Evolutionary conservation across 2,797 vertebrate genomes (phyloP), one percentile per base, ranked within the genome.

Genomic region (Sternotherus odoratus): DNA sequence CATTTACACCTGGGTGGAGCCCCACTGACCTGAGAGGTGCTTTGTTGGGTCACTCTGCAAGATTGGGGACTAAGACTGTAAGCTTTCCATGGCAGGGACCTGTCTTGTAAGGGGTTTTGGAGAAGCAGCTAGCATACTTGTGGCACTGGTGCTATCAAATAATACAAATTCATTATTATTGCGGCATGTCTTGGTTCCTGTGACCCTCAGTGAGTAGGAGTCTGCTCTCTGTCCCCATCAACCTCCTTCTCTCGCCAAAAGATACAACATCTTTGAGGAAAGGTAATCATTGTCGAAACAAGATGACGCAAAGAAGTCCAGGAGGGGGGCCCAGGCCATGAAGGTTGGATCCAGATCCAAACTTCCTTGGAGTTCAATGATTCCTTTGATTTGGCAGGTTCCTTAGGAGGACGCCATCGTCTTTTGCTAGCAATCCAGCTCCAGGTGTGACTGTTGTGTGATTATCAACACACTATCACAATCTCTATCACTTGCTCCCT

Each of bases 401-500:
- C 5, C 28, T 81, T 26, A 12, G 17, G 17, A 48, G 66, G 28
- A 74, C 46, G 19, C 39, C 43, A 48, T 28, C 8, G 1, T 48
- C 30, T 46, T 75, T 75, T 75, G 24, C 39, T 28, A 75, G 26
- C 23, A 12, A 8, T 0, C 0, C 24, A 49, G 66, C 17, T 74
- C 51, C 48, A 30, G 12, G 0, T 46, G 12, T 4, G 10, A 6
- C 2, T 46, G 39, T 50, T n/a, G 15, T n/a, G 17, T 53, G 26
- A 82, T 93, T 39, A 6, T 88, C 85, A 77, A n/a, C 24, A 11
- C 43, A 12, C 63, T 84, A 36, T 26, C 43, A 9, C 77, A 66
- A 69, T 28, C 49, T 21, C 75, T 75, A 2, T 36, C 49, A 50
- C 17, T 24, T 30, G 3, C 43, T 83, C 28, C n/a, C 69, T 80